Base-by-base conservation (phyloP, 2,113 vertebrate species). In the Cebus imitator region DNA sequence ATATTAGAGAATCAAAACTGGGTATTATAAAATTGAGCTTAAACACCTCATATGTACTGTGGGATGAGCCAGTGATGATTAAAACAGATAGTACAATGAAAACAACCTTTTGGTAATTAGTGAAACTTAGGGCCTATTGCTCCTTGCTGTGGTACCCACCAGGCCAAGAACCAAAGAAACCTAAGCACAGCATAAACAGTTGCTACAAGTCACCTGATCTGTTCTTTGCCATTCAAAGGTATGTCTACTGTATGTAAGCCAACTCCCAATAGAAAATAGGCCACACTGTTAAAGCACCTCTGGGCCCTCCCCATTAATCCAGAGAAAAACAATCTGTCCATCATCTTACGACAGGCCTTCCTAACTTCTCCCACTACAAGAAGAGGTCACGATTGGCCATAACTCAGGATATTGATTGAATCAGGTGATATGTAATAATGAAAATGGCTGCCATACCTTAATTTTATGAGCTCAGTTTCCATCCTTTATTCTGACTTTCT, bases 1-100 rank as follows among this genome's bases (percentile, higher is more conserved):
- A 97, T 90, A 92, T 70, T 79, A 97, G 68, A 45, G 37, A 84
- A 84, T 90, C 43, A 90, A 37, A 87, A 66, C 43, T 85, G n/a
- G 57, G 9, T 81, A 40, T 85, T 92, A 90, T 50, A 87, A 43
- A 90, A 83, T 16, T 78, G 87, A 66, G 40, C 37, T 92, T 52
- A 66, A 20, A 76, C 3, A 13, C 61, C 83, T 50, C 17, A 30
- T 55, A 75, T 78, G 57, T 35, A 50, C 6, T 37, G 8, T 37
- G 18, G 35, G 13, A 50, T 66, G 37, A 84, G 14, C 76, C 32
- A n/a, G 21, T 37, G 48, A 75, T 17, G 21, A 81, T 8, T 57
- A 73, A 50, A 68, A 4, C 4, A 72, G 37, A 66, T 0, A 75
- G 48, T 18, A 27, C 43, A 58, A 30, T 37, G 57, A 35, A 86